Evolutionary conservation across 1,140 invertebrate species (phyloP), one percentile per base, ranked within the genome.

Genomic region (Hermatobates lingyangjiaoensis): DNA sequence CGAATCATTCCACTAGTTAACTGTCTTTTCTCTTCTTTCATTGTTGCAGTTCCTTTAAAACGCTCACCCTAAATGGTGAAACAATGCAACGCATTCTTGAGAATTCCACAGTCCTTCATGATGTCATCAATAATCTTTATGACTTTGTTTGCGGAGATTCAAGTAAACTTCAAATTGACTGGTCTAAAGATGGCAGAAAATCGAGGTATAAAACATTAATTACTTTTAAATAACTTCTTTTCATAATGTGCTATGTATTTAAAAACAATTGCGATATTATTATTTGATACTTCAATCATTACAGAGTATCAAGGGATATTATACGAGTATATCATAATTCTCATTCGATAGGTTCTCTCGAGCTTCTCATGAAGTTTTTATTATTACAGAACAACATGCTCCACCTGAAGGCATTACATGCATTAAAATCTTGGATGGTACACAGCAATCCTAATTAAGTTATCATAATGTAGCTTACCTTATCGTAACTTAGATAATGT

Each of bases 81-180:
- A 48, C 48, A 23, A 48, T 53, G 5, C 48, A 23, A 15, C 28
- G 25, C n/a, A 48, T 48, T 12, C 2, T 53, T n/a, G 40, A 39
- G 24, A 42, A 47, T 27, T 27, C 44, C 1, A 45, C 51, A 18
- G 20, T 40, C 15, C 23, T 53, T 24, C 24, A 53, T 39, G 51
- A 40, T 12, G 48, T 34, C n/a, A 34, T 34, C n/a, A 34, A 34
- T 34, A 20, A 45, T 5, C 24, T 53, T 2, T 40, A 54, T 27
- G 27, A 48, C 26, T 54, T 54, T 27, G 27, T 49, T 3, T 54
- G 52, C 27, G 52, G 52, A 1, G 45, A 54, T 44, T 24, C 24
- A 49, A 25, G 24, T 15, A 54, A 44, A 27, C 18, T 44, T 27
- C 40, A 34, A 18, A 38, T 48, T 25, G 45, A 40, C 26, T 48